Evolutionary conservation across 2,797 vertebrate genomes (phyloP).

Genomic region (Pangasius macronema): DNA sequence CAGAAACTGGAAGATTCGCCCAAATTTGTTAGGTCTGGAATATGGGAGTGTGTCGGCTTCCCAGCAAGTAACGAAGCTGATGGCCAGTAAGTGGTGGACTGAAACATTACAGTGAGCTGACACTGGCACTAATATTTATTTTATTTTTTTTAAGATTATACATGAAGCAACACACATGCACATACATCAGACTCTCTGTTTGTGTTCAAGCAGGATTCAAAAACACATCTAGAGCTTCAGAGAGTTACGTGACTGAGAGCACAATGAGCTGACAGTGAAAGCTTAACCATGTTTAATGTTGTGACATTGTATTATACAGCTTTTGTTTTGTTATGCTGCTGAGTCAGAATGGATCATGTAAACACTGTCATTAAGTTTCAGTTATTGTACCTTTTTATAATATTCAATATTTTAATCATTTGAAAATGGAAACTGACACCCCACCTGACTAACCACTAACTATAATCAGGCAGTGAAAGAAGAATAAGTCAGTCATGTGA

Average conservation of each 20-base stretch:
- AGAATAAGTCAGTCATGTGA: not conserved
- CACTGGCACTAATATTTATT: not conserved
- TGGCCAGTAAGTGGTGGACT: not conserved
- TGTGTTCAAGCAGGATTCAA: not conserved
- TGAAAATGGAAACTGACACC: not conserved
- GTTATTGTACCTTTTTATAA: not conserved
- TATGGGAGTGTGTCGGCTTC: not conserved
- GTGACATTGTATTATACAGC: not conserved
- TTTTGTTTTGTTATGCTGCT: not conserved
- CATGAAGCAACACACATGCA: not conserved
- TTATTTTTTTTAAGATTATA: no score
- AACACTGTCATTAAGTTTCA: not conserved
- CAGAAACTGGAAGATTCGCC: no score
- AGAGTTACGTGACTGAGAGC: not conserved
- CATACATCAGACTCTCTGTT: not conserved
- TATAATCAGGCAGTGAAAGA: not conserved
- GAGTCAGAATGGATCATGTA: not conserved
- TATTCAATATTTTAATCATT: not conserved
- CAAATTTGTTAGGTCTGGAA: not conserved
- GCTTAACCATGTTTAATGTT: not conserved
- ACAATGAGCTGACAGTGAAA: not conserved
- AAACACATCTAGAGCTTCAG: not conserved
- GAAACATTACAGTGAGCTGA: not conserved
- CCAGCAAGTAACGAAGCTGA: not conserved
- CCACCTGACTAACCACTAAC: not conserved